These are phyloP conservation scores for Drosophila lutescens DNA, from an alignment of 2,888 invertebrate genomes.

Conservation along the genomic window DNA sequence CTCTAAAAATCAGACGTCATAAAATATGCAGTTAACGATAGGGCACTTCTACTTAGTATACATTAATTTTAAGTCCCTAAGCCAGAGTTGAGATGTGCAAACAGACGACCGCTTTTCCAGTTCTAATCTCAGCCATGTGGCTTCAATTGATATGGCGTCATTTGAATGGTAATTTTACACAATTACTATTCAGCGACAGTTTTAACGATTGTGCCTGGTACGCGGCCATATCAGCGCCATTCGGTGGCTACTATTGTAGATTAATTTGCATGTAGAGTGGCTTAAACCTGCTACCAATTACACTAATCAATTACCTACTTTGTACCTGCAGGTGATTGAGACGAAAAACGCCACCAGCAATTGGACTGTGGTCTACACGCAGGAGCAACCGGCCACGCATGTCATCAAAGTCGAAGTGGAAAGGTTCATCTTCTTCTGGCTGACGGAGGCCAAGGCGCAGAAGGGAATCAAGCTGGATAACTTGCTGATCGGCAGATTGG, in stretches of 20 bases:
- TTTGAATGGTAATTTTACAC: conserved; percentile 56
- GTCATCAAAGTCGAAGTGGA: conserved; percentile 86
- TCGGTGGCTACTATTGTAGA: conserved; percentile 19
- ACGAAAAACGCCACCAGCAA: conserved; percentile 85
- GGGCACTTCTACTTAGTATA: background rate
- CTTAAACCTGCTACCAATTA: conserved; percentile 1
- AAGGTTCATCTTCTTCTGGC: conserved; percentile 74
- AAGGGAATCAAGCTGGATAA: conserved; percentile 85
- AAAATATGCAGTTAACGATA: background rate
- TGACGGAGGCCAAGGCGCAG: conserved; percentile 82
- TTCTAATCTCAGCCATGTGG: conserved; percentile 7
- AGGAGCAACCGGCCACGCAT: conserved; percentile 86
- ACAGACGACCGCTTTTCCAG: conserved; percentile 6
- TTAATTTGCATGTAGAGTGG: conserved; percentile 39
- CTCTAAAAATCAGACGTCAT: background rate
- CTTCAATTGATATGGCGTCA: conserved; percentile 40
- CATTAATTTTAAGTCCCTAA: background rate
- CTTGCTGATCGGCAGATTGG: conserved; percentile 88
- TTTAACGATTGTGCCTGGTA: conserved; percentile 54
- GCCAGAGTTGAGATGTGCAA: conserved; percentile 4
- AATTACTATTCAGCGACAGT: conserved; percentile 27
- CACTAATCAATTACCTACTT: background rate
- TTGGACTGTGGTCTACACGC: conserved; percentile 88
- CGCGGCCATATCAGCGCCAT: conserved; percentile 3
- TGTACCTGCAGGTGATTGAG: conserved; percentile 77